phyloP scores from a whole-genome alignment of 2,888 invertebrate genomes.

The Orchestes rusci region DNA sequence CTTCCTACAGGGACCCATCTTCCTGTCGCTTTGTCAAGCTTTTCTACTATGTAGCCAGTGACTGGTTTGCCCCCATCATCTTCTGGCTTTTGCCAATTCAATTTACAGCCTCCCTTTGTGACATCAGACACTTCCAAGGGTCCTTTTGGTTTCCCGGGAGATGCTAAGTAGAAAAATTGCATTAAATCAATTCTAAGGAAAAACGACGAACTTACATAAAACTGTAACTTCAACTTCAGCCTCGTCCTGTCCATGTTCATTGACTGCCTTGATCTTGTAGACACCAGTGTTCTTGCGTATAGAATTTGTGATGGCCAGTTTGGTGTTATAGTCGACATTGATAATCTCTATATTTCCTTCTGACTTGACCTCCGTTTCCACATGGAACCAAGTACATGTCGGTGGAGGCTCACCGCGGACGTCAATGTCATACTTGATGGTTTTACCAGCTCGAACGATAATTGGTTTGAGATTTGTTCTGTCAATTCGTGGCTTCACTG shows the following conservation, averaged over 20 bases:
- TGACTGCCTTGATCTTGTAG: constrained; percentile 84
- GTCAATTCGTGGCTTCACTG: constrained; percentile 97
- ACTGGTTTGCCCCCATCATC: constrained; percentile 93
- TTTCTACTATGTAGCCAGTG: constrained; percentile 89
- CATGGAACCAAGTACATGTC: constrained; percentile 83
- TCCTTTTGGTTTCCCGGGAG: constrained; percentile 82
- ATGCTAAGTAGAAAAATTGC: constrained; percentile 45
- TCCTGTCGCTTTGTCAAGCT: constrained; percentile 85
- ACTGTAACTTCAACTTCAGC: constrained; percentile 92
- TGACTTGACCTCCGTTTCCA: constrained; percentile 66
- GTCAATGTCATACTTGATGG: constrained; percentile 87
- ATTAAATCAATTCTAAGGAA: too few relatives aligned
- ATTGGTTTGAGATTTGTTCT: constrained; percentile 87
- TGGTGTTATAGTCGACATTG: constrained; percentile 87
- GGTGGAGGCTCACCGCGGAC: constrained; percentile 95
- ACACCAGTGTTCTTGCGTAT: constrained; percentile 80
- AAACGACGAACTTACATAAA: constrained; percentile 58
- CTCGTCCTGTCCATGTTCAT: constrained; percentile 86
- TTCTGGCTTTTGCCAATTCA: constrained; percentile 90
- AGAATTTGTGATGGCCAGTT: constrained; percentile 71
- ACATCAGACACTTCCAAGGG: constrained; percentile 84
- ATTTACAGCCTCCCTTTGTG: constrained; percentile 81
- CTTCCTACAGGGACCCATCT: constrained; percentile 92
- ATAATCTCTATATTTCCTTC: constrained; percentile 67
- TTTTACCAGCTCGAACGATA: constrained; percentile 84